Conservation (phyloP, 1,140 invertebrate species). For the Scaptomyza hsui region DNA sequence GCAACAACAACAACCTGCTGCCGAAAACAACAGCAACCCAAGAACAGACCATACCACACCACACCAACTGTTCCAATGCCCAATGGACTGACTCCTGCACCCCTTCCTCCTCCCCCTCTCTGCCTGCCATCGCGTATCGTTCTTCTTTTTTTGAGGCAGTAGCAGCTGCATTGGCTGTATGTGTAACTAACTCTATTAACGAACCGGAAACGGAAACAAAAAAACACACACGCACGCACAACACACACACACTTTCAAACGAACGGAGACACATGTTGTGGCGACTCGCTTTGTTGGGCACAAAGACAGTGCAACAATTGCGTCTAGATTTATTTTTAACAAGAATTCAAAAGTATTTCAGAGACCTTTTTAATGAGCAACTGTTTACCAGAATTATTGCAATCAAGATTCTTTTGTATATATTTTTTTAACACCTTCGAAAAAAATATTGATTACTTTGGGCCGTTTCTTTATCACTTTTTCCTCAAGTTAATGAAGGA, state of each 20-base stretch:
- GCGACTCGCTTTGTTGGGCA: constrained; percentile 19
- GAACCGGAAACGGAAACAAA: constrained; percentile 79
- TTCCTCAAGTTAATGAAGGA: neutral
- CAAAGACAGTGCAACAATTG: neutral
- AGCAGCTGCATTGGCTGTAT: constrained; percentile 50
- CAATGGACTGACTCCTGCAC: constrained; percentile 19
- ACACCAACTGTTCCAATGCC: constrained; percentile 32
- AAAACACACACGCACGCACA: constrained; percentile 48
- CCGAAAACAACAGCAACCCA: constrained; percentile 46
- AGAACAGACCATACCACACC: constrained; percentile 22
- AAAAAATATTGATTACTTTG: too few relatives aligned
- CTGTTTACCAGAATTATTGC: too few relatives aligned
- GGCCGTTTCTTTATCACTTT: neutral
- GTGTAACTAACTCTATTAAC: constrained; percentile 83
- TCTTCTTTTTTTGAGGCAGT: constrained; percentile 27
- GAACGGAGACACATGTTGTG: constrained; percentile 50
- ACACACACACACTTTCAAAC: constrained; percentile 12
- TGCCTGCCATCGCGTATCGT: neutral
- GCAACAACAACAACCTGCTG: constrained; percentile 7
- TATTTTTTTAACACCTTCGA: too few relatives aligned
- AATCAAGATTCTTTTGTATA: too few relatives aligned
- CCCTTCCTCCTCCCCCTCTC: neutral
- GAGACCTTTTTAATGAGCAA: too few relatives aligned
- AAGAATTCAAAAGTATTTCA: too few relatives aligned
- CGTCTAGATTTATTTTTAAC: too few relatives aligned